These are phyloP conservation scores for Emmelina monodactyla DNA, from an alignment of 2,888 invertebrate species.

Conservation along the genomic window DNA sequence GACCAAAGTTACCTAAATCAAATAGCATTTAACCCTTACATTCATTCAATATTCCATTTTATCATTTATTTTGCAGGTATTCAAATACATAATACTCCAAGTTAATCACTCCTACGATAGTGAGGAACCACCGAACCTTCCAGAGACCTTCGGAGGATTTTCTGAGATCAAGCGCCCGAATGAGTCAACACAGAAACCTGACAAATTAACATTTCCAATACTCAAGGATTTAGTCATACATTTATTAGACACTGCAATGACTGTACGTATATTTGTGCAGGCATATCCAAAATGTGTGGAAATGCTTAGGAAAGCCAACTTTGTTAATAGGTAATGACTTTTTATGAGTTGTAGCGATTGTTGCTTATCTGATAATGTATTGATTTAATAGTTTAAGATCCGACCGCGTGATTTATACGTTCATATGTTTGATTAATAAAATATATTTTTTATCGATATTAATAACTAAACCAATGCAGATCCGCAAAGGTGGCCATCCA, in stretches of 20 bases:
- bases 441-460: no score
- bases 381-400: no score
- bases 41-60: neutral
- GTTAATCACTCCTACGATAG: conserved; percentile 55
- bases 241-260: conserved; percentile 73
- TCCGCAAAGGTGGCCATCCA: no score
- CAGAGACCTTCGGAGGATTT: conserved; percentile 55
- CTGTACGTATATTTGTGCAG: conserved; percentile 73
- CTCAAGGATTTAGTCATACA: conserved; percentile 75
- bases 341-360: no score
- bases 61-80: conserved; percentile 31
- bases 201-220: conserved; percentile 44
- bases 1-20: neutral
- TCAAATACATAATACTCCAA: conserved; percentile 58
- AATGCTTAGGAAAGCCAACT: conserved; percentile 65
- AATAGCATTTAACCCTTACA: neutral
- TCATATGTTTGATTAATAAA: no score
- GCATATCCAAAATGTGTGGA: conserved; percentile 65
- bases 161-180: conserved; percentile 41
- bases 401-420: no score
- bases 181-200: conserved; percentile 22
- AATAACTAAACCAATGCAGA: no score
- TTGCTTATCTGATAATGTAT: no score
- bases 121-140: conserved; percentile 48
- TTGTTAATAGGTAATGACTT: conserved; percentile 59